Percentiles rank a stretch among this genome's conserved stretches.
These are phyloP conservation scores for Aelia acuminata DNA, from an alignment of 2,888 invertebrate species.

Conservation along the genomic window DNA sequence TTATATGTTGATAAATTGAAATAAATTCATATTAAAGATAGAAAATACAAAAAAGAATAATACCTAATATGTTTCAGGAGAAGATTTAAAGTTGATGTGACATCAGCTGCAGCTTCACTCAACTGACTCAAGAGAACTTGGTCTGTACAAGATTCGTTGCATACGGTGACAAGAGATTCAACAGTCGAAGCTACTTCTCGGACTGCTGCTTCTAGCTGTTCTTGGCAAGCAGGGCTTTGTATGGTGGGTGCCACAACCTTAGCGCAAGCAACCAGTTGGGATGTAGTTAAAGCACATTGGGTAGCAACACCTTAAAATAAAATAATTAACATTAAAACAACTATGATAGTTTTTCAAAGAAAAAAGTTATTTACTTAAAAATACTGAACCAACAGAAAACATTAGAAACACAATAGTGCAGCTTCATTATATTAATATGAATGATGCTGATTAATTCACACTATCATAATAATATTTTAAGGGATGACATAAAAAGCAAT, in stretches of 20 bases:
- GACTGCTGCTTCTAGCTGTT: constrained; percentile 92
- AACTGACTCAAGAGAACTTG: constrained; percentile 82
- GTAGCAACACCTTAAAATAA: constrained; percentile 81
- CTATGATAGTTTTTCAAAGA: too few species aligned
- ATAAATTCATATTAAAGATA: neutral
- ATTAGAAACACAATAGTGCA: too few species aligned
- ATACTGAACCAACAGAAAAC: too few species aligned
- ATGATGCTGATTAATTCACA: too few species aligned
- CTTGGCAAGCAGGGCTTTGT: constrained; percentile 86
- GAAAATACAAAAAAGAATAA: neutral
- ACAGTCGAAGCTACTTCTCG: constrained; percentile 94
- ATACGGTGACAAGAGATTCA: constrained; percentile 87
- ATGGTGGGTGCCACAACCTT: constrained; percentile 92
- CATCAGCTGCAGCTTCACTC: constrained; percentile 87
- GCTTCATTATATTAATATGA: too few species aligned
- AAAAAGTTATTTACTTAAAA: too few species aligned
- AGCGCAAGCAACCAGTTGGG: constrained; percentile 96
- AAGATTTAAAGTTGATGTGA: constrained; percentile 89
- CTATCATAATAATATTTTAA: too few species aligned
- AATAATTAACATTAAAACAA: too few species aligned
- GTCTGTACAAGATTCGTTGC: constrained; percentile 80
- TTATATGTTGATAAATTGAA: neutral
- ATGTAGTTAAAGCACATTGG: constrained; percentile 95
- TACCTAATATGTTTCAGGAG: constrained; percentile 90
- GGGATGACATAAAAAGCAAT: too few species aligned